Evolutionary conservation across 2,113 vertebrate genomes (phyloP).

Genomic region (Podarcis cretensis): DNA sequence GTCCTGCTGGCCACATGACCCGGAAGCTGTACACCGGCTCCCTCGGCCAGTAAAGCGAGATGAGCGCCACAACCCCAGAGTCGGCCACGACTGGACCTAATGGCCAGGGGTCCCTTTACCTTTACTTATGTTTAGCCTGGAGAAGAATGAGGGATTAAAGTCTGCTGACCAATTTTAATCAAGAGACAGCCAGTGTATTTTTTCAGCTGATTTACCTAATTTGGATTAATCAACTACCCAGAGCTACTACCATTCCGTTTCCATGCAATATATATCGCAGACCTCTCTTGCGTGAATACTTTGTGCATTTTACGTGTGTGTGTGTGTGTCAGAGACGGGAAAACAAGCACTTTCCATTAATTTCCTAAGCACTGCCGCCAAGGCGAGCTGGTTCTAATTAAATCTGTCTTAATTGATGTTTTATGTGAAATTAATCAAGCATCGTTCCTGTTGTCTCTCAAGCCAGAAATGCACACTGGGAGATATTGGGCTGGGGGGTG

Average conservation of each 20-base stretch:
- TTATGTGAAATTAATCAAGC: constrained; percentile 71
- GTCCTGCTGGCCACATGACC: no score
- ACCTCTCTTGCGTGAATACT: background rate
- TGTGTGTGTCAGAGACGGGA: accelerated
- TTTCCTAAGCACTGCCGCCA: constrained; percentile 43
- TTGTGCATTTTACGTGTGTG: accelerated
- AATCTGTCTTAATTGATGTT: constrained; percentile 72
- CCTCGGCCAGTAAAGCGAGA: no score
- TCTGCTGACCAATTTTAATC: background rate
- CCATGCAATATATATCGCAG: background rate
- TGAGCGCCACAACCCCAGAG: no score
- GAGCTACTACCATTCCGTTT: background rate
- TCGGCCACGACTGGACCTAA: no score
- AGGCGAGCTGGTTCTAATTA: constrained; percentile 64
- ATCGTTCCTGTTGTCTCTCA: background rate
- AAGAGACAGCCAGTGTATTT: background rate
- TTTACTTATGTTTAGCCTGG: no score
- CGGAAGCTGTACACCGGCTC: no score
- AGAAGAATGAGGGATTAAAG: background rate
- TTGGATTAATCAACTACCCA: background rate
- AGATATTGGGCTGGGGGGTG: background rate
- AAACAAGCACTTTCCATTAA: constrained; percentile 27
- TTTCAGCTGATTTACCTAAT: background rate
- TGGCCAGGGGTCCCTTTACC: no score
- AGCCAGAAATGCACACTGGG: background rate